These are phyloP conservation scores for Sinocyclocheilus anshuiensis DNA, from an alignment of 2,113 vertebrate genomes.

Conservation along the genomic window DNA sequence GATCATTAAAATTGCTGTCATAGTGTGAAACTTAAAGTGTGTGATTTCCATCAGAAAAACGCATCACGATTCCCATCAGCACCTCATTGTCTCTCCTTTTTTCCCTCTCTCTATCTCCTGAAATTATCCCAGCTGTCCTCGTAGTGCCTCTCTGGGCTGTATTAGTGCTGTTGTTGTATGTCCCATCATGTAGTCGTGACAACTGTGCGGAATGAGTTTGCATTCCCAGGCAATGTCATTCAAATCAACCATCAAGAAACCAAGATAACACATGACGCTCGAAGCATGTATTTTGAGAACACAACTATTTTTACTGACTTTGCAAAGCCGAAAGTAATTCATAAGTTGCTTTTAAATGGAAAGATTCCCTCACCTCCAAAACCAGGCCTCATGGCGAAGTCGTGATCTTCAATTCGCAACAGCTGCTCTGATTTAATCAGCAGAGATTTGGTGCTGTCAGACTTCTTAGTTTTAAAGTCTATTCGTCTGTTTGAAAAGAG, in stretches of 20 bases:
- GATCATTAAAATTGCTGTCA: background rate
- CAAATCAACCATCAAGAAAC: background rate
- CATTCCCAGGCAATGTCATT: background rate
- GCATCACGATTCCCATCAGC: conserved; percentile 18
- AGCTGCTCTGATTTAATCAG: conserved; percentile 84
- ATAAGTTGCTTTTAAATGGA: background rate
- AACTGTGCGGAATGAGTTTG: background rate
- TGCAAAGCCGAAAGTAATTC: background rate
- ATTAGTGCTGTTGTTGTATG: background rate
- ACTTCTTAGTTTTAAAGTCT: conserved; percentile 83
- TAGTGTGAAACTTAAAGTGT: background rate
- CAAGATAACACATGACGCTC: background rate
- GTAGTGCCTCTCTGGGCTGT: background rate
- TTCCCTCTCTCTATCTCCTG: background rate
- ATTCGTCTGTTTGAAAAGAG: conserved; percentile 71
- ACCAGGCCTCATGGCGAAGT: conserved; percentile 89
- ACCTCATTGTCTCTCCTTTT: background rate
- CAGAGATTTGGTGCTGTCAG: conserved; percentile 84
- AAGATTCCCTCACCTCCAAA: conserved; percentile 83
- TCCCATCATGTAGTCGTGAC: background rate
- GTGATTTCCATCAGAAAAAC: background rate
- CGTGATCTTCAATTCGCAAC: conserved; percentile 86
- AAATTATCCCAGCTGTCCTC: background rate
- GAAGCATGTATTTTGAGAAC: background rate
- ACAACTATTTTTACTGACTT: background rate